A percentile compares a stretch with the other conserved stretches of the same genome.
Evolutionary conservation across 2,113 vertebrate species (phyloP).

Genomic region (Scomber colias): DNA sequence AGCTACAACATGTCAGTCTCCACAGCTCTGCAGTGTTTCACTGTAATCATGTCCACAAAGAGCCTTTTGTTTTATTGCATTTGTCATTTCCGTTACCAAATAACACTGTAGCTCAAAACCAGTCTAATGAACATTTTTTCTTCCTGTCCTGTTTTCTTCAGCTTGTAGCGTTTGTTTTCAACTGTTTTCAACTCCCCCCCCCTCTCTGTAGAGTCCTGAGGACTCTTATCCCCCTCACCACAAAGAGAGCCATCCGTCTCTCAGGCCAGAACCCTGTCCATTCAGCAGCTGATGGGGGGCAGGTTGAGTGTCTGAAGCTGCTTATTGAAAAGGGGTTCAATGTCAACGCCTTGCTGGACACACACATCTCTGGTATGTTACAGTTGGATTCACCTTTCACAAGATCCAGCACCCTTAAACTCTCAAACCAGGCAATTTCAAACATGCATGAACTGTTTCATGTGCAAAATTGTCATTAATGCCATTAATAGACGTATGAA

Average conservation of each 20-base stretch:
- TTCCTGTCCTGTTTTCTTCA: conserved; percentile 46
- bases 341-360: conserved; percentile 83
- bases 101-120: conserved; percentile 54
- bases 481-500: too few species aligned
- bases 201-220: conserved; percentile 84
- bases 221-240: conserved; percentile 88
- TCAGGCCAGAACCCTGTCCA: conserved; percentile 88
- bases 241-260: conserved; percentile 84
- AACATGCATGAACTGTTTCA: too few species aligned
- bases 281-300: conserved; percentile 90
- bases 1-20: conserved; percentile 13
- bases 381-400: neutral
- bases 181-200: conserved; percentile 17
- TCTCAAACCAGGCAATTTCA: neutral
- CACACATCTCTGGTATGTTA: conserved; percentile 83
- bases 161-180: conserved; percentile 44
- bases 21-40: conserved; percentile 53
- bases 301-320: conserved; percentile 87
- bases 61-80: conserved; percentile 54
- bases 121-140: conserved; percentile 56
- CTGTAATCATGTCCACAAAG: conserved; percentile 63
- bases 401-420: neutral
- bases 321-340: conserved; percentile 87
- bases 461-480: too few species aligned
- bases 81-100: conserved; percentile 53